phyloP scores from a whole-genome alignment of 30 jellyfish, hydroid and myxozoan species.

The Cassiopea andromeda region DNA sequence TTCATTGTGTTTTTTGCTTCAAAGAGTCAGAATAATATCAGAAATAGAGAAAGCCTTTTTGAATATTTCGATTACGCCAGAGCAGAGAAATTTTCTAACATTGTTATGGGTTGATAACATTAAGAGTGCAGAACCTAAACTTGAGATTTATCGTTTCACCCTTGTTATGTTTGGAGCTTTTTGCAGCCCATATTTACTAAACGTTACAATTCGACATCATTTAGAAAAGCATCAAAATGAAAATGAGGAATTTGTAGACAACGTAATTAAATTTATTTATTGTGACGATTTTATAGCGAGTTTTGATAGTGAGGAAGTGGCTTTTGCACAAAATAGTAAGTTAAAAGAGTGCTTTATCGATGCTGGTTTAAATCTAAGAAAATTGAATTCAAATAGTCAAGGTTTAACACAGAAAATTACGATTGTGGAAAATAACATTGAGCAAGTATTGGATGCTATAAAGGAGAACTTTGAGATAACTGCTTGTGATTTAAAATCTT shows the following conservation, averaged over 20 bases:
- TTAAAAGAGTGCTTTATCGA: not conserved
- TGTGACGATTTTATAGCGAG: not conserved
- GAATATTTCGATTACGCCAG: not conserved
- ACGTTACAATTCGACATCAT: not conserved
- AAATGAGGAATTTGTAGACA: not conserved
- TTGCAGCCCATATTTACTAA: not conserved
- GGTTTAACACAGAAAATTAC: not conserved
- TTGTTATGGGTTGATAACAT: conserved; percentile 8
- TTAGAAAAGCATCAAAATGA: not conserved
- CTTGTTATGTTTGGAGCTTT: not conserved
- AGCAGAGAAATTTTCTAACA: not conserved
- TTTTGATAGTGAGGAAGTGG: not conserved
- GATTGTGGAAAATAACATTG: not conserved
- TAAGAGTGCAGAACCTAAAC: not conserved
- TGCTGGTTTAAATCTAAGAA: not conserved
- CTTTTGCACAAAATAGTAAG: not conserved
- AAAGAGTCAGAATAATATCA: not conserved
- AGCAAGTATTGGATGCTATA: not conserved
- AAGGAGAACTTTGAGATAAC: not conserved
- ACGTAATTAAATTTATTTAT: not conserved
- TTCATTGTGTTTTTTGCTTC: not conserved
- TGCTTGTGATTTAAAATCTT: not conserved
- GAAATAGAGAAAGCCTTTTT: conserved; percentile 38
- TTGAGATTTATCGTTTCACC: not conserved
- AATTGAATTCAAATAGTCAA: not conserved